Percentiles rank a stretch among this genome's conserved stretches.
These are phyloP conservation scores for Hiodon tergisus DNA, from an alignment of 2,113 vertebrate species.

Conservation along the genomic window DNA sequence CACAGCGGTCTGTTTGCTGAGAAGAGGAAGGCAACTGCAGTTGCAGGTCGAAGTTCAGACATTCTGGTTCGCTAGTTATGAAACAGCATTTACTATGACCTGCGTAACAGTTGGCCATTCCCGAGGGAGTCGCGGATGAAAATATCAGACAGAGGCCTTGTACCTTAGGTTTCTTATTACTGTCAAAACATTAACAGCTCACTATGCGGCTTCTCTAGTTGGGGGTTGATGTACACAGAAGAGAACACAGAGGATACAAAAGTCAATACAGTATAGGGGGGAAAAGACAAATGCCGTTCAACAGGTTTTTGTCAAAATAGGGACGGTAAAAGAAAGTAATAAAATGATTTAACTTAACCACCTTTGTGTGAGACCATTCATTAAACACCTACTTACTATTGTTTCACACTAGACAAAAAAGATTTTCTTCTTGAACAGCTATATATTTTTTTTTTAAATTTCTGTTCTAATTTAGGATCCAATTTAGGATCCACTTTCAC, in stretches of 20 bases:
- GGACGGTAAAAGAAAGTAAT: background rate
- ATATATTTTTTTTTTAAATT: too few species aligned
- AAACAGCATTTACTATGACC: background rate
- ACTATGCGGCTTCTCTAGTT: background rate
- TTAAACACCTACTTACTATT: too few species aligned
- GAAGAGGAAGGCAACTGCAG: too few species aligned
- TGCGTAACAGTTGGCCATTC: constrained; percentile 7
- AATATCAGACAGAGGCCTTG: background rate
- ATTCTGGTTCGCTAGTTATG: background rate
- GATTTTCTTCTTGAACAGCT: too few species aligned
- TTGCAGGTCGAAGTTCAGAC: too few species aligned
- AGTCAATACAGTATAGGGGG: background rate
- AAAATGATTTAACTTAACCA: too few species aligned
- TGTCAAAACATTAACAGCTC: constrained; percentile 11
- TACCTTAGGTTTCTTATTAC: background rate
- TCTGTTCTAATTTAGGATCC: too few species aligned
- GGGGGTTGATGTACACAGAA: background rate
- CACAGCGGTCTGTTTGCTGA: too few species aligned
- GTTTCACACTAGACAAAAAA: too few species aligned
- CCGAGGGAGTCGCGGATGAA: background rate
- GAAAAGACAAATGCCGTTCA: background rate
- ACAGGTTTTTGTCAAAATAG: background rate
- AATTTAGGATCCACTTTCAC: too few species aligned
- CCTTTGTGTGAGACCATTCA: too few species aligned
- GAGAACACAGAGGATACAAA: background rate